phyloP scores from a whole-genome alignment of 2,113 vertebrate species.

The Oreochromis spilurus region DNA sequence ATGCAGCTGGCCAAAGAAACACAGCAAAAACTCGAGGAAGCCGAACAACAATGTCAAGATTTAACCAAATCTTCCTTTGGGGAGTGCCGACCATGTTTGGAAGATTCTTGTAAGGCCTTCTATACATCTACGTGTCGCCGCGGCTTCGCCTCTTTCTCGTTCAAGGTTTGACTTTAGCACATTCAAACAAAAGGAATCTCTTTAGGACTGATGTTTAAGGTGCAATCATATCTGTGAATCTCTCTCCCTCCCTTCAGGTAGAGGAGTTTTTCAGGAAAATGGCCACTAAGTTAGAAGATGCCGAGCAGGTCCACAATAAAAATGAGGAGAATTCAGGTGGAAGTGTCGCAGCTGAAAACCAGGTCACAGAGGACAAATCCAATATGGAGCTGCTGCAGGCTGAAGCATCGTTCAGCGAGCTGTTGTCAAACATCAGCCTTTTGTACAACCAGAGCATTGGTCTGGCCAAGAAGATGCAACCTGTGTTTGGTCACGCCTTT shows the following conservation, averaged over 20 bases:
- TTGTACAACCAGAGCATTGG: slow-evolving; percentile 71
- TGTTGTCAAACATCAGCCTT: slow-evolving; percentile 60
- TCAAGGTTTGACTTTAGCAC: slow-evolving; percentile 65
- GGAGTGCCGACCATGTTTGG: slow-evolving; percentile 78
- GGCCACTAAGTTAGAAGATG: slow-evolving; percentile 64
- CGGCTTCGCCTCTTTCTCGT: slow-evolving; percentile 65
- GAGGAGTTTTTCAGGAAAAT: slow-evolving; percentile 76
- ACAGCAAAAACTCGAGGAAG: slow-evolving; percentile 76
- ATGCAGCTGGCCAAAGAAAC: slow-evolving; percentile 77
- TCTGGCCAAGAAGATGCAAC: slow-evolving; percentile 73
- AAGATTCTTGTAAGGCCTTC: slow-evolving; percentile 77
- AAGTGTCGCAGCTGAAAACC: background rate
- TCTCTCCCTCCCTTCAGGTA: slow-evolving; percentile 53
- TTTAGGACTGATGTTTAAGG: background rate
- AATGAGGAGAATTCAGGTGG: background rate
- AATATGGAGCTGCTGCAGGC: slow-evolving; percentile 71
- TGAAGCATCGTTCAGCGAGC: slow-evolving; percentile 68
- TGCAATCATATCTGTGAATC: background rate
- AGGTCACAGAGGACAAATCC: slow-evolving; percentile 19
- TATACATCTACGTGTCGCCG: slow-evolving; percentile 70
- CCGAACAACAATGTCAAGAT: slow-evolving; percentile 73
- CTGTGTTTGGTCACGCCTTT: slow-evolving; percentile 76
- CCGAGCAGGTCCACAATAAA: slow-evolving; percentile 22
- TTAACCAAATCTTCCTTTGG: slow-evolving; percentile 70
- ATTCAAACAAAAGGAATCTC: background rate